phyloP scores from a whole-genome alignment of 2,113 vertebrate species.

The Arenaria interpres region DNA sequence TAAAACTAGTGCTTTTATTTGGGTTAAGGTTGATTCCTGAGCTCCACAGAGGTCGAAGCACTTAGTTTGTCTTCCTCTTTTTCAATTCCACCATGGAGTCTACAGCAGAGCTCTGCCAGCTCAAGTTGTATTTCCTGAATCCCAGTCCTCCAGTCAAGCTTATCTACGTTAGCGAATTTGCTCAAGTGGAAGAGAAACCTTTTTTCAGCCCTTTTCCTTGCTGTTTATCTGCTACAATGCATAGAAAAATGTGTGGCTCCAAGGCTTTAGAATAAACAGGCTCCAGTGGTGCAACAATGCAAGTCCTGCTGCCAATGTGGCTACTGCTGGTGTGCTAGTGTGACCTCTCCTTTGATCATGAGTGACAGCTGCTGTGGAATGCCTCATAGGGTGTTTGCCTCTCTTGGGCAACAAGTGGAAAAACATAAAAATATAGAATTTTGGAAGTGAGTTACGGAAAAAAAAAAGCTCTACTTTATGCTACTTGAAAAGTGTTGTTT shows the following conservation, averaged over 20 bases:
- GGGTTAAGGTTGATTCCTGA: conserved; percentile 71
- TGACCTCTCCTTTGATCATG: background rate
- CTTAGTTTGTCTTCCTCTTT: conserved; percentile 39
- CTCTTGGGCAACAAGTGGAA: background rate
- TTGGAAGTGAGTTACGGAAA: background rate
- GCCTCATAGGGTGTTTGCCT: background rate
- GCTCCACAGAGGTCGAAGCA: conserved; percentile 52
- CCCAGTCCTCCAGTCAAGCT: background rate
- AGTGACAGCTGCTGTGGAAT: conserved; percentile 27
- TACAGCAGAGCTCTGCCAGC: background rate
- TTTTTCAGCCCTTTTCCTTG: background rate
- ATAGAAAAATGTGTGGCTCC: background rate
- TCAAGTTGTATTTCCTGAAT: background rate
- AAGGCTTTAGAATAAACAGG: background rate
- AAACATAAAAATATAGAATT: background rate
- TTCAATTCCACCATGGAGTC: background rate
- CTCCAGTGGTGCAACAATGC: background rate
- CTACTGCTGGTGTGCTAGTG: background rate
- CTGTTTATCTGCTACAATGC: background rate
- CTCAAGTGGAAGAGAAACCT: background rate
- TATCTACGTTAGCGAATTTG: background rate
- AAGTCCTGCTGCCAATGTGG: background rate
- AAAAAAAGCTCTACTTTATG: background rate
- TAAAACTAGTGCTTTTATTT: conserved; percentile 75
- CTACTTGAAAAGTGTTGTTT: background rate